Conservation (phyloP, 1,140 invertebrate genomes). For the Ericerus pela region DNA sequence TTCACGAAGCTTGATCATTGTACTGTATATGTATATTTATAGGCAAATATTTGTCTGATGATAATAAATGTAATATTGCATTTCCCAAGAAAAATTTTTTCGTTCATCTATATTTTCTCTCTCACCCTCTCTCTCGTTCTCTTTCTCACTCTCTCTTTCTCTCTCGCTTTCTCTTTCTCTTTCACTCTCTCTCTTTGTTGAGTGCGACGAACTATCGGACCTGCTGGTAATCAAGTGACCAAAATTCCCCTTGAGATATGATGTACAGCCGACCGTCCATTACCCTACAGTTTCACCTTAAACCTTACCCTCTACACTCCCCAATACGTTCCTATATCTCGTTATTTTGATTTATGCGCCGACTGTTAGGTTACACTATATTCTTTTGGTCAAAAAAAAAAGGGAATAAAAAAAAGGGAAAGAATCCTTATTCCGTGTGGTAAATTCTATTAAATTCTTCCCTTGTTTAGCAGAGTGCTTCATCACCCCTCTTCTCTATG, state of each 20-base stretch:
- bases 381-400: no score
- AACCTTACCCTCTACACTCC: background rate
- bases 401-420: no score
- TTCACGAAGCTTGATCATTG: no score
- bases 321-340: background rate
- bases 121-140: no score
- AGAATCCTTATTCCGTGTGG: background rate
- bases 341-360: slow-evolving; percentile 8
- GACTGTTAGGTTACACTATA: slow-evolving; percentile 10
- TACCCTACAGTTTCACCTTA: slow-evolving; percentile 4
- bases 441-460: slow-evolving; percentile 12
- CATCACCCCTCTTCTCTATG: no score
- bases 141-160: no score
- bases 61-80: background rate
- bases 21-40: no score
- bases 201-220: background rate
- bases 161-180: no score
- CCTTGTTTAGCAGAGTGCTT: slow-evolving; percentile 7
- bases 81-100: slow-evolving; percentile 4
- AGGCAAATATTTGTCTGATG: no score
- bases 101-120: no score
- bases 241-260: slow-evolving; percentile 12
- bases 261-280: slow-evolving; percentile 4
- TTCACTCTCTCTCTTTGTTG: no score
- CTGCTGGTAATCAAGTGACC: slow-evolving; percentile 10